Base-by-base conservation (phyloP, 2,113 vertebrate genomes). In the Nyctereutes procyonoides region DNA sequence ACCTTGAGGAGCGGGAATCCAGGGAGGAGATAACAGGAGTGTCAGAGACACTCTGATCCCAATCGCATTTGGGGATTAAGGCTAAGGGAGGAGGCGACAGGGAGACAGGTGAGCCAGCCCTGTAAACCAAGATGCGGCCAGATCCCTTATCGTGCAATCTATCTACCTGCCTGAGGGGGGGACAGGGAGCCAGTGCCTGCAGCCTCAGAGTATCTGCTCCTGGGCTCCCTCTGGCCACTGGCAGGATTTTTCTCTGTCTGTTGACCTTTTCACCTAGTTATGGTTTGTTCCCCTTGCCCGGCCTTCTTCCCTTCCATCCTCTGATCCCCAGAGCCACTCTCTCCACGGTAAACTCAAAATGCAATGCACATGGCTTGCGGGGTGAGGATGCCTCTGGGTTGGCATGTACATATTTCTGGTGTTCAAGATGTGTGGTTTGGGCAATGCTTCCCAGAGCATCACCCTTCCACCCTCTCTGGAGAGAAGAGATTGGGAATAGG, bases 31-130 rank as follows among this genome's bases (percentile, higher is more conserved):
- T 97, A 92, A 95, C 67, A 43, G 74, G 88, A n/a, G 6, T 8
- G 1, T 28, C 17, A 19, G 87, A 96, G 96, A 96, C 97, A 87
- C 24, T 84, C 94, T 81, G 97, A 98, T 98, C 74, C 98, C 97
- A 96, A 96, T 98, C 94, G 79, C 63, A 35, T 56, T 30, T 71
- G 87, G 69, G 93, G 97, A 98, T 98, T 97, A 98, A 60, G 71
- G 71, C 19, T 16, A 51, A 81, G 77, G 84, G 67, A 48, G 20
- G 15, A 17, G 19, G 38, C 1, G 8, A 26, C 4, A 24, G 8
- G 82, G 56, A 91, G 65, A 62, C 43, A 35, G 82, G 73, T 89
- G 22, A 48, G 73, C 26, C 81, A 35, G 73, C 15, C 19, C 55
- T 83, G 93, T 96, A 97, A 97, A 62, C n/a, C 0, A 60, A 97